A percentile compares a stretch with the other conserved stretches of the same genome.
These are phyloP conservation scores for Fringilla coelebs DNA, from an alignment of 2,797 vertebrate genomes.

Conservation along the genomic window DNA sequence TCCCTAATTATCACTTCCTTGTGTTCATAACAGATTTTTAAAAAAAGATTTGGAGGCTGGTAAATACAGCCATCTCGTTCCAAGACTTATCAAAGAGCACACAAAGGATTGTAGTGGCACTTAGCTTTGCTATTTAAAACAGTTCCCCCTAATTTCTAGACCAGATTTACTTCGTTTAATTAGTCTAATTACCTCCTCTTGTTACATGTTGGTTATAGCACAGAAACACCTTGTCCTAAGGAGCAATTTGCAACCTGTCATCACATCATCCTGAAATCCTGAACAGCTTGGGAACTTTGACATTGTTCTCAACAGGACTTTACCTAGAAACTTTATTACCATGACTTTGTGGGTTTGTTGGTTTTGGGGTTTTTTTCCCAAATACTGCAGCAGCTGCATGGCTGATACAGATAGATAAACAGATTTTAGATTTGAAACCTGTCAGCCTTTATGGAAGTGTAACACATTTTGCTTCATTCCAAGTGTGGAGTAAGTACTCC, in stretches of 20 bases:
- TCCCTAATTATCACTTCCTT: background rate
- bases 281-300: background rate
- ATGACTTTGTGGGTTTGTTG: background rate
- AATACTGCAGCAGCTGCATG: background rate
- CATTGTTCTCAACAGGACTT: background rate
- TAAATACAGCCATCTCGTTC: background rate
- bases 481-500: background rate
- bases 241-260: background rate
- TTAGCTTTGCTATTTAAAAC: background rate
- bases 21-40: background rate
- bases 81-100: background rate
- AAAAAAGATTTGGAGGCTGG: background rate
- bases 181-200: background rate
- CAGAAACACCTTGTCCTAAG: background rate
- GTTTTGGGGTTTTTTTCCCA: accelerated
- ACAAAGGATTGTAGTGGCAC: background rate
- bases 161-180: background rate
- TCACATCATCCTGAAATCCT: background rate
- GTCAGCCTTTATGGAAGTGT: background rate
- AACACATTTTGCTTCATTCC: background rate
- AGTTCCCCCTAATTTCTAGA: background rate
- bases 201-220: background rate
- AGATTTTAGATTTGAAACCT: background rate
- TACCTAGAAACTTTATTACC: background rate
- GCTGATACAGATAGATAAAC: background rate